These are phyloP conservation scores for Morelia viridis DNA, from an alignment of 2,797 vertebrate genomes.

Conservation along the genomic window DNA sequence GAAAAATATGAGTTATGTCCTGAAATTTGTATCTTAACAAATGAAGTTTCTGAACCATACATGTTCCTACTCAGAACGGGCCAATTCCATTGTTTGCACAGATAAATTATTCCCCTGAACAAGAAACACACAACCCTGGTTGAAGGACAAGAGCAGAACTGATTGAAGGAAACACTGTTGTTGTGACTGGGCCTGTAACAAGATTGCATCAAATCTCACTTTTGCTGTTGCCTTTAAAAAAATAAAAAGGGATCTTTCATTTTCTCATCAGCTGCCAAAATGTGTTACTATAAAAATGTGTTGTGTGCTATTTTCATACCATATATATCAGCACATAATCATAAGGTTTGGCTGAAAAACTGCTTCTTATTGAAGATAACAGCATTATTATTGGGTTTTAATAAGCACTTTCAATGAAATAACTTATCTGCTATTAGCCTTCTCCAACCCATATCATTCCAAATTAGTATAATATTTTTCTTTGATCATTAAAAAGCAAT, in stretches of 20 bases:
- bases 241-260: constrained; percentile 2
- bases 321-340: background rate
- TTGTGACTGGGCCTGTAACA: background rate
- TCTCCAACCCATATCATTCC: background rate
- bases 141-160: background rate
- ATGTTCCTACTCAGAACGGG: background rate
- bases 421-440: background rate
- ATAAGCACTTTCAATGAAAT: background rate
- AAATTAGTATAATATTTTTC: background rate
- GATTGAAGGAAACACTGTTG: constrained; percentile 13
- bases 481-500: background rate
- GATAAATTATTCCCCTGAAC: background rate
- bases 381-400: background rate
- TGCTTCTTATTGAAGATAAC: background rate
- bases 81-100: background rate
- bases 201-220: constrained; percentile 7
- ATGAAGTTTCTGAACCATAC: background rate
- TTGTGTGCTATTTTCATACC: background rate
- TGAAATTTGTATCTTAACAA: constrained; percentile 5
- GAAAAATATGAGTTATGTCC: background rate
- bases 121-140: background rate
- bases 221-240: background rate
- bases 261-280: background rate
- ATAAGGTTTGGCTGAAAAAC: background rate
- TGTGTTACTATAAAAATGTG: constrained; percentile 3